A percentile compares a stretch with the other conserved stretches of the same genome.
These are phyloP conservation scores for Solenopsis invicta DNA, from an alignment of 1,140 invertebrate genomes.

Conservation along the genomic window DNA sequence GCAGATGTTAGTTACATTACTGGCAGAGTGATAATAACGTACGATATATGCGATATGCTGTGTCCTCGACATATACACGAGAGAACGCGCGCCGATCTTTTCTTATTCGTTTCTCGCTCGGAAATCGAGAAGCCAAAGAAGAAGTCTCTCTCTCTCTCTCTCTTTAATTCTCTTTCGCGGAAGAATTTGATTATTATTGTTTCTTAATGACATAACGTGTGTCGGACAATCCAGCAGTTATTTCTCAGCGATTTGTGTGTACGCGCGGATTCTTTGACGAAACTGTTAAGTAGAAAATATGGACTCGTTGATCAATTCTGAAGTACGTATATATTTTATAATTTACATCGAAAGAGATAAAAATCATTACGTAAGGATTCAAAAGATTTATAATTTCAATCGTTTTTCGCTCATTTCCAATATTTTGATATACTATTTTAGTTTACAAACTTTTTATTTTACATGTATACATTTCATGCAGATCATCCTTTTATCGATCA, in stretches of 20 bases:
- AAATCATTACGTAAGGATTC: not conserved
- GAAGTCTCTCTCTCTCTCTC: not conserved
- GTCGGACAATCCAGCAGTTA: too few relatives aligned
- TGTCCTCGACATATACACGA: not conserved
- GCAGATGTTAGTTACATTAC: not conserved
- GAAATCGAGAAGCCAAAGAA: too few relatives aligned
- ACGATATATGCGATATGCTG: too few relatives aligned
- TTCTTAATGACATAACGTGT: not conserved
- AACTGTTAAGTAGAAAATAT: constrained; percentile 8
- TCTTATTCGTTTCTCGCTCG: too few relatives aligned
- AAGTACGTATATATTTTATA: constrained; percentile 41
- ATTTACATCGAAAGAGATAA: not conserved
- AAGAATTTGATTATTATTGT: not conserved
- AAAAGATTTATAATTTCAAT: not conserved
- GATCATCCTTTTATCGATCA: not conserved
- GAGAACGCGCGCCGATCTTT: not conserved
- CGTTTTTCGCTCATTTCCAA: not conserved
- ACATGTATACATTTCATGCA: not conserved
- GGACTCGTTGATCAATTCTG: not conserved
- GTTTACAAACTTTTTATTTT: not conserved
- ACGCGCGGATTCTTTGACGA: not conserved
- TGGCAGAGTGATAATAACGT: not conserved
- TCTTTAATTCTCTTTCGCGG: not conserved
- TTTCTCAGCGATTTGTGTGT: not conserved
- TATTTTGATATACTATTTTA: not conserved